Conservation (phyloP, 2,797 vertebrate species). For the Sarcoramphus papa region DNA sequence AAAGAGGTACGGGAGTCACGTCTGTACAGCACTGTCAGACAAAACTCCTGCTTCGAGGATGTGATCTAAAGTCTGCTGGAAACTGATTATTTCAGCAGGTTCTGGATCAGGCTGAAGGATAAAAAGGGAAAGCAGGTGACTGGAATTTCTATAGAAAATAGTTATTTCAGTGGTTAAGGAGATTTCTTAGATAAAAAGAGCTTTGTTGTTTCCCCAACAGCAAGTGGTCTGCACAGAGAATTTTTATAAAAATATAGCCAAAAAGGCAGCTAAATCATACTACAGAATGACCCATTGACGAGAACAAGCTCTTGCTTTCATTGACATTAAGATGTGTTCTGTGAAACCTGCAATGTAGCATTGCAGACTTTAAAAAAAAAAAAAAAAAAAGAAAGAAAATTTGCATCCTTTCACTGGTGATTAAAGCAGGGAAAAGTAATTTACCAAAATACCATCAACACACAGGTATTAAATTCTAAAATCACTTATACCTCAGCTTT, state of each 20-base stretch:
- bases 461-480: background rate
- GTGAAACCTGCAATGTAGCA: background rate
- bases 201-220: background rate
- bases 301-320: constrained; percentile 22
- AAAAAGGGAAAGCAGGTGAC: background rate
- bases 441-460: background rate
- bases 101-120: background rate
- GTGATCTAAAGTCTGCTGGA: background rate
- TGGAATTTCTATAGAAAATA: background rate
- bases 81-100: background rate
- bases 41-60: background rate
- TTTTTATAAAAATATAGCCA: constrained; percentile 10
- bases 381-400: background rate
- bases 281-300: background rate
- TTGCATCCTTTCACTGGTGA: background rate
- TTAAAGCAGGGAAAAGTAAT: background rate
- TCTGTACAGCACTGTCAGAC: background rate
- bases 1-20: background rate
- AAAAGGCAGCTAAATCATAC: background rate
- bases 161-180: background rate
- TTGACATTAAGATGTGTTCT: background rate
- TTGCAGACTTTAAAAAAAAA: background rate
- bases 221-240: background rate
- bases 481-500: background rate
- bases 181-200: background rate